Base-by-base conservation (phyloP, 2,888 invertebrate species). In the Merodon equestris region DNA sequence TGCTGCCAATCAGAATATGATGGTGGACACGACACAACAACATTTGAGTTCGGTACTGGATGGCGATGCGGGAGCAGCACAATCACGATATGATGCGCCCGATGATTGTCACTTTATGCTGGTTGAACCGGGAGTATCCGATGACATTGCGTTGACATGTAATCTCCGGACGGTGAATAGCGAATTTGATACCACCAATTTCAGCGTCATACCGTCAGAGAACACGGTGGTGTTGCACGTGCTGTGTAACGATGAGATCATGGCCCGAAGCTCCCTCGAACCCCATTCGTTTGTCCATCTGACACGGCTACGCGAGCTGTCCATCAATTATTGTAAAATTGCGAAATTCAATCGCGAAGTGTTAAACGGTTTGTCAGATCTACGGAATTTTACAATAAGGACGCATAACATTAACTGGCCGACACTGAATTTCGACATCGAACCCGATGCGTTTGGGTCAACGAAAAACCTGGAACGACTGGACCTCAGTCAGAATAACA, bases 381-480 rank as follows among this genome's bases (percentile, higher is more conserved):
- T 97, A 72, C 91, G 94, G 83, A 96, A 96, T 90, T 91, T 97
- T 83, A 95, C 96, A 72, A 92, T 97, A 82, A 92, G 94, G 84
- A 96, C 96, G 50, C 93, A 95, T 89, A 96, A 96, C 88, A 93
- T 93, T 54, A 93, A 94, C 85, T 95, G 95, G 94, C 94, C 95
- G 13, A 93, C 94, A 57, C 92, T 95, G 90, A 95, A 94, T 85
- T 91, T 97, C 86, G 95, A 96, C 88, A 92, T 96, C 85, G 93
- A 94, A 84, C 90, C 92, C 40, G 93, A 94, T 82, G 94, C 95
- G 84, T 96, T 96, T 88, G 91, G 92, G 73, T 92, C 93, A 73
- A 93, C 94, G 71, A 91, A 93, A 79, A 94, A 95, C 87, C 90
- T 96, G 84, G 96, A 96, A 89, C 91, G 94, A 83, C 91, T 96